Conservation (phyloP, 1,140 invertebrate genomes). For the Platyura marginata region DNA sequence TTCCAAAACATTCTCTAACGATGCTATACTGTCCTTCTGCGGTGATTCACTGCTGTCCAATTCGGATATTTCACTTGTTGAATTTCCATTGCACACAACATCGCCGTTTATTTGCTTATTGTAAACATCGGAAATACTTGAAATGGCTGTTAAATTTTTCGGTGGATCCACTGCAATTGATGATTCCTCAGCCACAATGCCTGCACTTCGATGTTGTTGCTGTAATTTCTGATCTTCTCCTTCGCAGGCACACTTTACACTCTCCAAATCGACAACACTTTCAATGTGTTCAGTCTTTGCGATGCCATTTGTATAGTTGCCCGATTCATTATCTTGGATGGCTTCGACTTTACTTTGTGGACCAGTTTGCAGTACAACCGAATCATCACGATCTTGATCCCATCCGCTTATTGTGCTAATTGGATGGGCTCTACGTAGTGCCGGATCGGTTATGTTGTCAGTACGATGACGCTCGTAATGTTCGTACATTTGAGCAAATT, state of each 20-base stretch:
- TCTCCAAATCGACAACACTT: slow-evolving; percentile 2
- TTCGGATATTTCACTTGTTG: not conserved
- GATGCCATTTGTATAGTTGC: not conserved
- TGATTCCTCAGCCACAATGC: not conserved
- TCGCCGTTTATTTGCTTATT: slow-evolving; percentile 22
- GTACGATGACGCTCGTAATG: slow-evolving; percentile 85
- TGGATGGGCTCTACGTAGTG: slow-evolving; percentile 74
- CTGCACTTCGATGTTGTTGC: not conserved
- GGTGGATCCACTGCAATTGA: not conserved
- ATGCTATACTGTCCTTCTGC: slow-evolving; percentile 3
- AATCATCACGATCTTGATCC: slow-evolving; percentile 44
- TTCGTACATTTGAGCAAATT: slow-evolving; percentile 93
- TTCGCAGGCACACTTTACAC: slow-evolving; percentile 4
- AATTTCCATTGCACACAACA: slow-evolving; percentile 7
- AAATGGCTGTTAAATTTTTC: slow-evolving; percentile 5
- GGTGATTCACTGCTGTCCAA: not conserved
- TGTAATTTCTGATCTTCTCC: slow-evolving; percentile 1
- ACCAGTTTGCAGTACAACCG: not conserved
- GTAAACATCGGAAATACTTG: slow-evolving; percentile 23
- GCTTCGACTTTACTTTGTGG: not conserved
- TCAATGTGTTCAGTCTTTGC: not conserved
- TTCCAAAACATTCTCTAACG: slow-evolving; percentile 13
- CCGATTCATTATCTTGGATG: not conserved
- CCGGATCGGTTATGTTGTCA: slow-evolving; percentile 86
- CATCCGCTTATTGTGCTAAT: slow-evolving; percentile 93